Conservation (phyloP, 1,140 invertebrate genomes). For the Lutraria rhynchaena region DNA sequence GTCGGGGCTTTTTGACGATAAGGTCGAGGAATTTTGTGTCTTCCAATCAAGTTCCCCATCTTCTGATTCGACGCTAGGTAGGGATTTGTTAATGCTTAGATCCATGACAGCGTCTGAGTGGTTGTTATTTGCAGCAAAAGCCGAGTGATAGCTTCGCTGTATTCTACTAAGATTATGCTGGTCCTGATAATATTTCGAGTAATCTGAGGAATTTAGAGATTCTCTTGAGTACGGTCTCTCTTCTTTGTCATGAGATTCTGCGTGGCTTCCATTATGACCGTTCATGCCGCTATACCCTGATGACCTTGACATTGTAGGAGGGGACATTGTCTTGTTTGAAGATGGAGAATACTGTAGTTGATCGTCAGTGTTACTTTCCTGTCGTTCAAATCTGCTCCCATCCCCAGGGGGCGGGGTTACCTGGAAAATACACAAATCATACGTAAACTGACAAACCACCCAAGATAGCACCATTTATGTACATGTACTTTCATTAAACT, state of each 20-base stretch:
- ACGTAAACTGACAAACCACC: too few relatives aligned
- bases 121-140: conserved; percentile 32
- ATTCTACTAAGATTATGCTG: conserved; percentile 45
- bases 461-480: too few relatives aligned
- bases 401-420: conserved; percentile 69
- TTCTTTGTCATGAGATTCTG: conserved; percentile 41
- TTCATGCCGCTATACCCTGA: not conserved
- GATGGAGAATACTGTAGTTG: conserved; percentile 46
- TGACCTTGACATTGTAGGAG: conserved; percentile 17
- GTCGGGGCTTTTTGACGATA: conserved; percentile 62
- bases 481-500: too few relatives aligned
- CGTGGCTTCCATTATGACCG: conserved; percentile 10
- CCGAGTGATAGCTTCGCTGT: conserved; percentile 63
- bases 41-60: conserved; percentile 68
- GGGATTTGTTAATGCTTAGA: conserved; percentile 75
- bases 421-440: conserved; percentile 30
- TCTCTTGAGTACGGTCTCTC: conserved; percentile 35
- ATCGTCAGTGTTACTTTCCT: conserved; percentile 9
- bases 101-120: conserved; percentile 69
- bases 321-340: conserved; percentile 51
- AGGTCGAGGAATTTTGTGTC: conserved; percentile 48
- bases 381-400: not conserved
- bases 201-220: conserved; percentile 7
- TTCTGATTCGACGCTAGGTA: conserved; percentile 67
- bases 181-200: conserved; percentile 28